These are phyloP conservation scores for Brachypterus glaber DNA, from an alignment of 2,888 invertebrate species.

Conservation along the genomic window DNA sequence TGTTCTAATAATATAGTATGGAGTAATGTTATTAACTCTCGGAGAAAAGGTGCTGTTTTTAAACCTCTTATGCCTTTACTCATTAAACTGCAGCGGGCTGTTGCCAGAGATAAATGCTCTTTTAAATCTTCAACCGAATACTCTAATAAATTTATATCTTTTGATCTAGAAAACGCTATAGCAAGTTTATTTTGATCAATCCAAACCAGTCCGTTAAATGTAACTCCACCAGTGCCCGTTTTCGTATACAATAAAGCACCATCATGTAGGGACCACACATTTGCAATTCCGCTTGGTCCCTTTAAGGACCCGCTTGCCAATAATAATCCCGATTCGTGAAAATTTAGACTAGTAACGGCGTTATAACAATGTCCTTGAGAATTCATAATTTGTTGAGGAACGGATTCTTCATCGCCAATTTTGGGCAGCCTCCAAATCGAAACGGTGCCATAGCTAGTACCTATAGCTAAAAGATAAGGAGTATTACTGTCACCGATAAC, in stretches of 20 bases:
- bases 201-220: conserved; percentile 45
- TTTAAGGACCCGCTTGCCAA: conserved; percentile 47
- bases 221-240: conserved; percentile 44
- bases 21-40: conserved; percentile 40
- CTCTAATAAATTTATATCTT: conserved; percentile 44
- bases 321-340: conserved; percentile 45
- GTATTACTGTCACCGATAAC: conserved; percentile 36
- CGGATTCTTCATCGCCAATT: conserved; percentile 22
- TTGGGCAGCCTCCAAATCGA: conserved; percentile 41
- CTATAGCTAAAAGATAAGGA: conserved; percentile 43
- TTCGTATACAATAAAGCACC: conserved; percentile 47
- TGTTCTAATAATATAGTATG: conserved; percentile 46
- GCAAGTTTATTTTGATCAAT: conserved; percentile 42
- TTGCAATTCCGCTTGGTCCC: conserved; percentile 41
- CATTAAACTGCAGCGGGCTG: conserved; percentile 43
- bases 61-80: conserved; percentile 46
- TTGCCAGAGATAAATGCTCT: conserved; percentile 42
- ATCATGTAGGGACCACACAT: conserved; percentile 53
- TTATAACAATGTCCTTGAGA: conserved; percentile 47
- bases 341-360: conserved; percentile 43
- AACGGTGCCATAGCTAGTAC: conserved; percentile 46
- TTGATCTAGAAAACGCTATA: conserved; percentile 46
- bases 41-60: conserved; percentile 46
- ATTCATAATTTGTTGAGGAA: conserved; percentile 36
- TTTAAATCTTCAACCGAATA: conserved; percentile 40